Evolutionary conservation across 1,140 invertebrate species (phyloP), one percentile per base, ranked within the genome.

Genomic region (Habropoda laboriosa): DNA sequence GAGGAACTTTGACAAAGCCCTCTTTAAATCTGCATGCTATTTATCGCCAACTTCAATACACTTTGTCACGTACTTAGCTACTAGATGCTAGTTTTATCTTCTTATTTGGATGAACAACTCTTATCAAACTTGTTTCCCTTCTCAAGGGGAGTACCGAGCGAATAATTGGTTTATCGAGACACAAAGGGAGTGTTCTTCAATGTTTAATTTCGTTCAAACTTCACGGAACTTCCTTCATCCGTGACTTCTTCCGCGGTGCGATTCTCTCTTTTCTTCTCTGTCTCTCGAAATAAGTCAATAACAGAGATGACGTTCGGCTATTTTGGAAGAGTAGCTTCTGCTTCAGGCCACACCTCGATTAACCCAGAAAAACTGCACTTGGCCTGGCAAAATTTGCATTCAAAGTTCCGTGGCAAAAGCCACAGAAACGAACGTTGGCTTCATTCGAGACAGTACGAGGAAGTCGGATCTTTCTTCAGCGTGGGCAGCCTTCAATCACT

Each of bases 401-500:
- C 10, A 40, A 24, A 27, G 49, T 49, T 60, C 27, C 21, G 8
- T n/a, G 10, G 6, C n/a, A 71, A 30, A 55, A 30, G 38, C 27
- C 3, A 21, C 10, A 3, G 27, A 32, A n/a, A 7, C 5, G 13
- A 16, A 1, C 3, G 35, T 72, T 24, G 24, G 2, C 53, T 12
- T n/a, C 55, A n/a, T 13, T n/a, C 30, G 70, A 60, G 30, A 60
- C 55, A 72, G 51, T 58, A 3, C 8, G 12, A 51, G 57, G 6
- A 53, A 55, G 35, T 10, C 35, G 12, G 38, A 55, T 75, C 72
- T 77, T 77, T 47, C 40, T 66, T 58, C 53, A 7, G 2, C 24
- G 18, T 68, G 51, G 74, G 51, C 51, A 42, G n/a, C 30, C 40
- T 68, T 77, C 61, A 66, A 77, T 77, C 63, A 68, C 18, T 27